Evolutionary conservation across 2,113 vertebrate genomes (phyloP), one percentile per base, ranked within the genome.

Genomic region (Scomber colias): DNA sequence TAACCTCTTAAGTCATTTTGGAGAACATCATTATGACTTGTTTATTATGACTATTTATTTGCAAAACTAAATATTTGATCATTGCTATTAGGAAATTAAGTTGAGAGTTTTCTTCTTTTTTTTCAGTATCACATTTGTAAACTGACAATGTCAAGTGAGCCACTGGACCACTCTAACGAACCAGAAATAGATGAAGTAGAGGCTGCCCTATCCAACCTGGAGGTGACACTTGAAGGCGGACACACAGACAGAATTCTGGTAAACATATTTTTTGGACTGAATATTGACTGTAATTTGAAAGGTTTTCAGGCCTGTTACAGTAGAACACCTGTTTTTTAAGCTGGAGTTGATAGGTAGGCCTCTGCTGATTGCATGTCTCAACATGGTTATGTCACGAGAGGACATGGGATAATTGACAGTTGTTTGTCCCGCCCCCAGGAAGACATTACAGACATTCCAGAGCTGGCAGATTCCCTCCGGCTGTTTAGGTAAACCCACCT

Each of bases 401-500:
- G 46, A 71, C 56, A 19, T 72, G 30, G 21, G 57, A 77, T 86
- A 85, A 88, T 54, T 89, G 67, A 90, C 79, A 50, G 62, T 89
- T 90, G 74, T 88, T 92, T 90, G 54, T 90, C 91, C 83, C 80
- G 67, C 68, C 91, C 86, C 92, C 92, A 97, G 98, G 97, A 98
- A 96, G 98, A 99, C 94, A 99, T 99, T 90, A 99, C 98, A 89
- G 97, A 98, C 88, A 97, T 99, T 92, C 98, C 98, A 17, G 95
- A 96, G 86, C 95, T 99, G 87, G 96, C 97, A 86, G 97, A 99
- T 92, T 86, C 94, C 90, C 97, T 99, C 75, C 97, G 92, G 85
- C 94, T 99, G 78, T 96, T 98, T 92, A 97, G 97, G 98, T 99
- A 94, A 96, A 94, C 91, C 63, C 27, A 59, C 45, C 71, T 69